These are phyloP conservation scores for Panagrolaimus sp. DNA, from an alignment of 1,140 invertebrate genomes.

Conservation along the genomic window DNA sequence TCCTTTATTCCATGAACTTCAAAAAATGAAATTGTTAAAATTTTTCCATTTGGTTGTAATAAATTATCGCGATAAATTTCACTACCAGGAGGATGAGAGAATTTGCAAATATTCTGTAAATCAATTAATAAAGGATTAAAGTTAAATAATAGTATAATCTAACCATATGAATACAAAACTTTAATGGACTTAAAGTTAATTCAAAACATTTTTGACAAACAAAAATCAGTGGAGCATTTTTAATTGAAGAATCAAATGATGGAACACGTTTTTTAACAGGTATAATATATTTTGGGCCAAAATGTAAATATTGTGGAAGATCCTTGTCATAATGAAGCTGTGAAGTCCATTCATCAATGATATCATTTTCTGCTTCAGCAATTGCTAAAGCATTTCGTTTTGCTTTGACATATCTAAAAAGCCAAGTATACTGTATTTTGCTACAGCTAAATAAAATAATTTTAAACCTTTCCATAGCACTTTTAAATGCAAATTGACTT, in stretches of 20 bases:
- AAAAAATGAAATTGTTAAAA: constrained; percentile 81
- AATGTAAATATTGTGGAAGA: background rate
- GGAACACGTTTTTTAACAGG: background rate
- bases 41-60: background rate
- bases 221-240: background rate
- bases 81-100: constrained; percentile 91
- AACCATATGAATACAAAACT: background rate
- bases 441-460: too few species aligned
- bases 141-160: background rate
- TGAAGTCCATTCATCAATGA: background rate
- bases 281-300: too few species aligned
- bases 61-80: constrained; percentile 87
- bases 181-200: background rate
- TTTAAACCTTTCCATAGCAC: too few species aligned
- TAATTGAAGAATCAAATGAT: background rate
- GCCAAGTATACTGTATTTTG: too few species aligned
- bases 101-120: background rate
- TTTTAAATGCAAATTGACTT: too few species aligned
- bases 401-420: too few species aligned
- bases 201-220: background rate
- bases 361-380: background rate
- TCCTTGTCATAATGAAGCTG: background rate
- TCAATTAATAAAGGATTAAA: background rate
- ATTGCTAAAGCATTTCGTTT: too few species aligned
- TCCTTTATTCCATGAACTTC: constrained; percentile 94